Evolutionary conservation across 2,888 invertebrate species (phyloP), one percentile per base, ranked within the genome.

Genomic region (Ptilodon capucinus): DNA sequence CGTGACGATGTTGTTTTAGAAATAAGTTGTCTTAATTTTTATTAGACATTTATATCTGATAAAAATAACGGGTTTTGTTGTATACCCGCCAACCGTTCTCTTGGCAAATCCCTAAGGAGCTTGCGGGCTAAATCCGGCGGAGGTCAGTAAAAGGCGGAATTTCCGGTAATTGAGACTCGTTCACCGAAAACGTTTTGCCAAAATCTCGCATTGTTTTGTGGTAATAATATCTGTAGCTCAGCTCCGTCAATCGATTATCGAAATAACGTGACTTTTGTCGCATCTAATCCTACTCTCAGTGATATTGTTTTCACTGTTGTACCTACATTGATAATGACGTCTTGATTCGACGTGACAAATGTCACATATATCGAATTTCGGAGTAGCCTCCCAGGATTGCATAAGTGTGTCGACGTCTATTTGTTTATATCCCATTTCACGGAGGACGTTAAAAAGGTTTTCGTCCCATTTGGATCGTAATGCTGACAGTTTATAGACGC

Each of bases 161-260:
- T 68, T 68, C 69, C 67, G 62, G 76, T 75, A 74, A 75, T 73
- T 73, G 74, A 71, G 67, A 70, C 64, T 62, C 65, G 58, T 63
- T 70, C 67, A 60, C 67, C 60, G 58, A 71, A 71, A 72, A 64
- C 61, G 64, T 64, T 68, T 61, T 52, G n/a, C 39, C 44, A 43
- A 59, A 66, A 66, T 61, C 58, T 64, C 54, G 58, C 55, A 64
- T 73, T 71, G 68, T 70, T 74, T 67, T 51, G 62, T n/a, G n/a
- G 46, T 42, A 51, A 51, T 61, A 57, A 61, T 58, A n/a, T n/a
- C n/a, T n/a, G n/a, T n/a, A n/a, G n/a, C n/a, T n/a, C n/a, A n/a
- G n/a, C n/a, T n/a, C n/a, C n/a, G n/a, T n/a, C n/a, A n/a, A n/a
- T n/a, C n/a, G n/a, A n/a, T n/a, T n/a, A n/a, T n/a, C n/a, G n/a